These are phyloP conservation scores for Diorhabda sublineata DNA, from an alignment of 1,140 invertebrate species.

Conservation along the genomic window DNA sequence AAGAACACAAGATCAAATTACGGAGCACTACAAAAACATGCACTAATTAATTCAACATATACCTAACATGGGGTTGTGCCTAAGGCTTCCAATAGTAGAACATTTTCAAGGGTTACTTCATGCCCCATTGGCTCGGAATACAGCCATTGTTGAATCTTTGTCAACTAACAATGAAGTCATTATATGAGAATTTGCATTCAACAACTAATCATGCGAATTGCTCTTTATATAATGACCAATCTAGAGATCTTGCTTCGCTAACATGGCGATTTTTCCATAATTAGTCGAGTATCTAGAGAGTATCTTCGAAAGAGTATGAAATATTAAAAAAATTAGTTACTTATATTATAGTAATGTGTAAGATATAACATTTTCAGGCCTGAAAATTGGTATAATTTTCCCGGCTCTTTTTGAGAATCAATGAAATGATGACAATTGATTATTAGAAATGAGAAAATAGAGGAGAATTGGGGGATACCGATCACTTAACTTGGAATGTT, in stretches of 20 bases:
- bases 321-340: no score
- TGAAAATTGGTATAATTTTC: no score
- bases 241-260: slow-evolving; percentile 17
- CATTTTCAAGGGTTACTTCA: slow-evolving; percentile 39
- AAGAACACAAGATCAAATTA: slow-evolving; percentile 33
- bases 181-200: slow-evolving; percentile 35
- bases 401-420: no score
- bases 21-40: slow-evolving; percentile 30
- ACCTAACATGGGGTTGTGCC: slow-evolving; percentile 32
- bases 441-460: no score
- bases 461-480: no score
- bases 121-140: slow-evolving; percentile 39
- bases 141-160: slow-evolving; percentile 37
- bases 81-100: slow-evolving; percentile 34
- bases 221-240: slow-evolving; percentile 25
- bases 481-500: no score
- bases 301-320: no score
- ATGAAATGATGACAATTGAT: no score
- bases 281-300: slow-evolving; percentile 9
- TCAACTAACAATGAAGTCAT: slow-evolving; percentile 35
- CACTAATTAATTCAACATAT: slow-evolving; percentile 37
- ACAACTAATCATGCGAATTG: slow-evolving; percentile 37
- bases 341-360: no score
- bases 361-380: no score
- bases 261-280: slow-evolving; percentile 26